Percentiles rank a stretch among this genome's conserved stretches.
Evolutionary conservation across 2,113 vertebrate species (phyloP).

Genomic region (Pangasianodon hypophthalmus): DNA sequence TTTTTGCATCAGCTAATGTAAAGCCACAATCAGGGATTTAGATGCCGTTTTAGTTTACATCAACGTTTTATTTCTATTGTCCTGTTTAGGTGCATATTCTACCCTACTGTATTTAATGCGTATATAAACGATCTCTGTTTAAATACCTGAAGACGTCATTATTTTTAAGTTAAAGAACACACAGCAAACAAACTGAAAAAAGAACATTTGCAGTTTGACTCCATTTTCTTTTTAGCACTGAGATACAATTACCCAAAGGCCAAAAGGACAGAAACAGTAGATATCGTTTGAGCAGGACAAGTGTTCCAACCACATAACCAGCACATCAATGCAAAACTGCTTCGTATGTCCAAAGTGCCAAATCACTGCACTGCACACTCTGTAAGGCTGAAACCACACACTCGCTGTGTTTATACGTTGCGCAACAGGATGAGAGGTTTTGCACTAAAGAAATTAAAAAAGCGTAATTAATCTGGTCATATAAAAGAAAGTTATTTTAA

Average conservation of each 20-base stretch:
- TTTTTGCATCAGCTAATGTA: neutral
- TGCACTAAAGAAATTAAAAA: conserved; percentile 66
- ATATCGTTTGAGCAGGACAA: conserved; percentile 63
- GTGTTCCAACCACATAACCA: conserved; percentile 73
- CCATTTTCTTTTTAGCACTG: neutral
- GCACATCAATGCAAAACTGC: conserved; percentile 77
- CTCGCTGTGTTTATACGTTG: conserved; percentile 60
- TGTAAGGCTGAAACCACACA: conserved; percentile 39
- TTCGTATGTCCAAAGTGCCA: conserved; percentile 78
- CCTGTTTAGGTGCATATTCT: neutral
- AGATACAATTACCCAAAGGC: conserved; percentile 37
- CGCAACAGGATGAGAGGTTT: conserved; percentile 69
- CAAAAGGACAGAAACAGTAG: conserved; percentile 52
- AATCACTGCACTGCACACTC: conserved; percentile 64
- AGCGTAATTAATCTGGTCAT: conserved; percentile 59
- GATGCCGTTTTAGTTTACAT: neutral
- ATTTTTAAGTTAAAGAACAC: neutral
- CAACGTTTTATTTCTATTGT: neutral
- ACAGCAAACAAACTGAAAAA: neutral
- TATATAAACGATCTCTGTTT: neutral
- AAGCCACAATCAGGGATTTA: conserved; percentile 20
- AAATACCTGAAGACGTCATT: no score
- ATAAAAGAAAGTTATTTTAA: conserved; percentile 67
- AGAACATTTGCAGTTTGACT: neutral
- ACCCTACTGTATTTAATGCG: neutral